These are phyloP conservation scores for Indri indri DNA, from an alignment of 2,113 vertebrate genomes.

Conservation along the genomic window DNA sequence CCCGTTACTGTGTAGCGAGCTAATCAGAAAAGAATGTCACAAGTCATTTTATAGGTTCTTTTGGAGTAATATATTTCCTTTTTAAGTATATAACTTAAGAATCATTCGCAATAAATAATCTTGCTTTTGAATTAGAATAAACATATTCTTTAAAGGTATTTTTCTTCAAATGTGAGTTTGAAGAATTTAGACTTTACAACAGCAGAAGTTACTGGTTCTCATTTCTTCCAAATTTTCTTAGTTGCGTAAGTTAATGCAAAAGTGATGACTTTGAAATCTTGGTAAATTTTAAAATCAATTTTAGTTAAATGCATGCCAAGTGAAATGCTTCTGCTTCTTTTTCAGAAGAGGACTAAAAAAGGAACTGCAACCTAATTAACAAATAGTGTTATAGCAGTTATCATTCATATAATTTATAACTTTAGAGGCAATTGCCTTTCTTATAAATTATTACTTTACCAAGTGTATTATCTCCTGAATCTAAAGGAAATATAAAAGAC, in stretches of 20 bases:
- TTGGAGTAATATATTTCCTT: background rate
- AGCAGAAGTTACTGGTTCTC: background rate
- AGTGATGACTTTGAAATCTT: background rate
- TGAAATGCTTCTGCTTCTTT: background rate
- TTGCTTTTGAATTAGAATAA: background rate
- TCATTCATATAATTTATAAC: background rate
- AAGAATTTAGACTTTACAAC: background rate
- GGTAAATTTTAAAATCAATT: background rate
- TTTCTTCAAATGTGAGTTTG: background rate
- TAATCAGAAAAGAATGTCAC: constrained; percentile 28
- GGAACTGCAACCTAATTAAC: background rate
- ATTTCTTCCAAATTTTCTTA: background rate
- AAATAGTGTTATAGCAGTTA: background rate
- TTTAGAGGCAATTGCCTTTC: background rate
- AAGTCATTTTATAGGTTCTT: constrained; percentile 10
- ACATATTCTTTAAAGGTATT: background rate
- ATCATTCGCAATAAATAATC: background rate
- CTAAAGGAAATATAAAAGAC: background rate
- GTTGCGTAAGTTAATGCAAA: background rate
- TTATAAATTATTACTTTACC: background rate
- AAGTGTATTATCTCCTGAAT: background rate
- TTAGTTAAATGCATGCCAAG: background rate
- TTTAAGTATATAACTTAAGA: background rate
- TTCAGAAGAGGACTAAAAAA: background rate
- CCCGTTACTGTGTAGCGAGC: constrained; percentile 18